These are phyloP conservation scores for Lasioglossum lativentre DNA, from an alignment of 2,888 invertebrate species.

Conservation along the genomic window DNA sequence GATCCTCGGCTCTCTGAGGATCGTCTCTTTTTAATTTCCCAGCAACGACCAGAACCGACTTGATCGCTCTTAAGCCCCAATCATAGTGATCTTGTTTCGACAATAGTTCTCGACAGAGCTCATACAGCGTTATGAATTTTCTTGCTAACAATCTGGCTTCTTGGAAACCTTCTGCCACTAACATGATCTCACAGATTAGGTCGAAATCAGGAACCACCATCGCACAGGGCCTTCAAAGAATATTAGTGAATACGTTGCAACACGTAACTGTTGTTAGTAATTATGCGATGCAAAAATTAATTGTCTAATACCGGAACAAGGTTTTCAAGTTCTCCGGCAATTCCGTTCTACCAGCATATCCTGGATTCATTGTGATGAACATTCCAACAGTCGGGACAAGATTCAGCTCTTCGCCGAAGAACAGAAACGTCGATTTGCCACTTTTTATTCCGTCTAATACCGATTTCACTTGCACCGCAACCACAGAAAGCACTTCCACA, in stretches of 20 bases:
- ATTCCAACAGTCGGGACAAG: slow-evolving; percentile 93
- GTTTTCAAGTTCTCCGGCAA: slow-evolving; percentile 92
- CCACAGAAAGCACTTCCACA: slow-evolving; percentile 97
- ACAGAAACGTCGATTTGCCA: slow-evolving; percentile 92
- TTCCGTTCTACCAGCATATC: slow-evolving; percentile 96
- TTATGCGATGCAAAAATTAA: neutral
- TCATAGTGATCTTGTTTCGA: slow-evolving; percentile 99
- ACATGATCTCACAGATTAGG: slow-evolving; percentile 98
- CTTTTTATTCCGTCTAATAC: slow-evolving; percentile 95
- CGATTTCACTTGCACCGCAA: slow-evolving; percentile 96
- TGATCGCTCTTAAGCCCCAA: slow-evolving; percentile 98
- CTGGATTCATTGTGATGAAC: slow-evolving; percentile 99
- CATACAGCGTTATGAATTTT: slow-evolving; percentile 97
- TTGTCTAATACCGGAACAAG: slow-evolving; percentile 83
- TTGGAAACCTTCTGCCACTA: slow-evolving; percentile 97
- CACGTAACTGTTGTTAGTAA: too few species aligned
- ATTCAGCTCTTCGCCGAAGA: slow-evolving; percentile 92
- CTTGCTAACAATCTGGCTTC: slow-evolving; percentile 95
- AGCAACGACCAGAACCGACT: slow-evolving; percentile 97
- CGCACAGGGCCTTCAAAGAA: slow-evolving; percentile 92
- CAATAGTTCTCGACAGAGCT: slow-evolving; percentile 94
- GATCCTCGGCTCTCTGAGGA: slow-evolving; percentile 93
- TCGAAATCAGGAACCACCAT: slow-evolving; percentile 99
- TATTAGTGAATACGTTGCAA: neutral
- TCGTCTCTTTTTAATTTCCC: slow-evolving; percentile 94